Evolutionary conservation across 2,888 invertebrate genomes (phyloP).

Genomic region (Melanchra persicariae): DNA sequence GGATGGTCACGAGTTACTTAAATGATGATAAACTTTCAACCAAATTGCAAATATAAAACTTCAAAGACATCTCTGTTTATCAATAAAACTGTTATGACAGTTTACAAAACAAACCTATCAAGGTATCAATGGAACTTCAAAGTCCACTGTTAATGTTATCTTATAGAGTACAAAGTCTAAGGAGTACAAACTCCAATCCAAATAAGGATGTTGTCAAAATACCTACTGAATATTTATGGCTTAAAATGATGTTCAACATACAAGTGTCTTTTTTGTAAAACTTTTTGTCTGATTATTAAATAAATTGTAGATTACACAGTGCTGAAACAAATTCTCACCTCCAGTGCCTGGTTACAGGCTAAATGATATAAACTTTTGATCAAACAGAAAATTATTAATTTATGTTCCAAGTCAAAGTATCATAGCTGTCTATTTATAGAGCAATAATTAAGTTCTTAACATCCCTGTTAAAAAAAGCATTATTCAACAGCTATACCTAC

Average conservation of each 20-base stretch:
- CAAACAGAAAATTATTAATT: background rate
- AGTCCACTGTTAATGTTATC: background rate
- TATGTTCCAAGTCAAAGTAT: too few relatives aligned
- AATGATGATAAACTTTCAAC: background rate
- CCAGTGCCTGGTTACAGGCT: background rate
- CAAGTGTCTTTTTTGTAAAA: background rate
- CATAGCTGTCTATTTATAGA: background rate
- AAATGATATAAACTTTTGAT: background rate
- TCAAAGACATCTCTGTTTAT: background rate
- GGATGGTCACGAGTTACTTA: background rate
- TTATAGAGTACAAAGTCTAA: background rate
- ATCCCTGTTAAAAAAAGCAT: too few relatives aligned
- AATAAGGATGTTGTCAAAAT: conserved; percentile 18
- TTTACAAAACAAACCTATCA: background rate
- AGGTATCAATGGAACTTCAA: conserved; percentile 1
- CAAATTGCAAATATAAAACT: background rate
- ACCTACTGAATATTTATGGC: background rate
- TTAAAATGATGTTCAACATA: background rate
- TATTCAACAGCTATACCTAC: conserved; percentile 9
- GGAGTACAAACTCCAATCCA: conserved; percentile 6
- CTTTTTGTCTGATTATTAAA: conserved; percentile 31
- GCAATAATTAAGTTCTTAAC: background rate
- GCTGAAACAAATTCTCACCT: background rate
- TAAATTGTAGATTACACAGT: background rate
- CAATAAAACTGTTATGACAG: background rate